A percentile compares a stretch with the other conserved stretches of the same genome.
These are phyloP conservation scores for Argyresthia albistria DNA, from an alignment of 2,888 invertebrate species.

Conservation along the genomic window DNA sequence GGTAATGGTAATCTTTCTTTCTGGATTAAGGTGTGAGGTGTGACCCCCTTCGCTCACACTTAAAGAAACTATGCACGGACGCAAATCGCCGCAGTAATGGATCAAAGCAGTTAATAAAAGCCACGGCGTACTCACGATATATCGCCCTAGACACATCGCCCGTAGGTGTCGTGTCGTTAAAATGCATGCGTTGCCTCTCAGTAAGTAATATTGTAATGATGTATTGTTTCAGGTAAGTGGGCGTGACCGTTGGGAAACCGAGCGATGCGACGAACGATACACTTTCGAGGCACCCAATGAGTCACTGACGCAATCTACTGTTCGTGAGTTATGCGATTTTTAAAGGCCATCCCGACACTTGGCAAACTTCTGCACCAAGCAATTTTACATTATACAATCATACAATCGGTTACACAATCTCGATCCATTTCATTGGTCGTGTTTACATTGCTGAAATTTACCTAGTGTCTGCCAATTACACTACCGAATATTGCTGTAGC, in stretches of 20 bases:
- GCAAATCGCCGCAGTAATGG: constrained; percentile 1
- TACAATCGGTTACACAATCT: no score
- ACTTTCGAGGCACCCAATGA: constrained; percentile 30
- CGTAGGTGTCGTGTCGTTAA: constrained; percentile 9
- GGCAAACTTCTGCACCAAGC: no score
- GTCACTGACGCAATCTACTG: constrained; percentile 32
- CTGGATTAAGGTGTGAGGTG: no score
- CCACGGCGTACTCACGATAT: not conserved
- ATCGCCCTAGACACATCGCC: not conserved
- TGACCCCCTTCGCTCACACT: no score
- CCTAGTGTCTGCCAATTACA: no score
- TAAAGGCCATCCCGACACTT: not conserved
- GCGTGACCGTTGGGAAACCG: constrained; percentile 38
- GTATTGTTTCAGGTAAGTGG: constrained; percentile 71
- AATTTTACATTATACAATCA: no score
- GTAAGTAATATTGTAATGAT: constrained; percentile 62
- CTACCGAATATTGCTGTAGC: no score
- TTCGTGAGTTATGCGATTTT: constrained; percentile 45
- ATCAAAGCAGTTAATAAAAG: not conserved
- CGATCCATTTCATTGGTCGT: not conserved
- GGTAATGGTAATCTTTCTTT: no score
- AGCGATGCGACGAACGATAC: constrained; percentile 37
- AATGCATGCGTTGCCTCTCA: constrained; percentile 36
- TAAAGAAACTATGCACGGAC: not conserved
- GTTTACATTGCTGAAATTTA: constrained; percentile 3